Conservation (phyloP, 2,113 vertebrate genomes). For the Callocephalon fimbriatum region DNA sequence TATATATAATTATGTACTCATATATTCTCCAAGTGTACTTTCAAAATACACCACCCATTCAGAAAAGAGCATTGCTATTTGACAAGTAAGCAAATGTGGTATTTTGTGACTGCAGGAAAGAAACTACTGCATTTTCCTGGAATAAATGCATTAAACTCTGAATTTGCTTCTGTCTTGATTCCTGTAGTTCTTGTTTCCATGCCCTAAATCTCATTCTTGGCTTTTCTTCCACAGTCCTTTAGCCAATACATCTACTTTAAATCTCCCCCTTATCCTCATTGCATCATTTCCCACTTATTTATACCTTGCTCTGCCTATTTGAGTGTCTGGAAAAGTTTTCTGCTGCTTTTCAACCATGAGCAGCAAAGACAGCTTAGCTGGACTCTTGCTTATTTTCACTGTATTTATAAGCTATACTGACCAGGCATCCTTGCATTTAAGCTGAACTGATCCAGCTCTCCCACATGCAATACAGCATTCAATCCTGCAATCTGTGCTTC, state of each 20-base stretch:
- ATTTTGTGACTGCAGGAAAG: background rate
- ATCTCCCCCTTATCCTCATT: background rate
- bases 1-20: background rate
- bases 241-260: background rate
- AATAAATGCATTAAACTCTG: background rate
- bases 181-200: slow-evolving; percentile 10
- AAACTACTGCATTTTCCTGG: slow-evolving; percentile 12
- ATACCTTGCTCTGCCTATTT: background rate
- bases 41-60: background rate
- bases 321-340: background rate
- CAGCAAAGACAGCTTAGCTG: background rate
- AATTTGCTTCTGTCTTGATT: background rate
- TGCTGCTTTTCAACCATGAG: background rate
- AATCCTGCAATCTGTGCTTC: background rate
- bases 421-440: background rate
- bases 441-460: background rate
- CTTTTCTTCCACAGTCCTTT: background rate
- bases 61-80: background rate
- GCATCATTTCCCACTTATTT: slow-evolving; percentile 4
- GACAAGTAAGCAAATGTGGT: background rate
- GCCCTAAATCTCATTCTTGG: slow-evolving; percentile 21
- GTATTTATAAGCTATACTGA: background rate
- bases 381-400: background rate
- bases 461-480: background rate
- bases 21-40: background rate